Evolutionary conservation across 2,113 vertebrate genomes (phyloP).

Genomic region (Sapajus apella): DNA sequence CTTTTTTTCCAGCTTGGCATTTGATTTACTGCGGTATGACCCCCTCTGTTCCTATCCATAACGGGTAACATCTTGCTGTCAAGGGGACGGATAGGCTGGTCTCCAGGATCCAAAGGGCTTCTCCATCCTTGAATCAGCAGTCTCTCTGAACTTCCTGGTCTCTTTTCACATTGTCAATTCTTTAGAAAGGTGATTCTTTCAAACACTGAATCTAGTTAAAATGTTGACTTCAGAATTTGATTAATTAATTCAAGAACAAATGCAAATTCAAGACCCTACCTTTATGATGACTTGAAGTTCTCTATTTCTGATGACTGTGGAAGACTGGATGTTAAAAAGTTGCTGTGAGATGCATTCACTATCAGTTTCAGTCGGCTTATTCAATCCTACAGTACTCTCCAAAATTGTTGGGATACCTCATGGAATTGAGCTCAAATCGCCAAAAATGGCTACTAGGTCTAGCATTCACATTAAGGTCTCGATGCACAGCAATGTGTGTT

Average conservation of each 20-base stretch:
- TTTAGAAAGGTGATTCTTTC: constrained; percentile 16
- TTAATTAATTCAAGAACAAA: neutral
- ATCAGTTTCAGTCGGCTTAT: neutral
- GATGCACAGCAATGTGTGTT: neutral
- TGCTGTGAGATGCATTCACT: neutral
- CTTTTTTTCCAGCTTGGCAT: neutral
- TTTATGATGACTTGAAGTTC: neutral
- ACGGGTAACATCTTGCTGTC: neutral
- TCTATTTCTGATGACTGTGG: neutral
- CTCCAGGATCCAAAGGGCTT: neutral
- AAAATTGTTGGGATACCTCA: neutral
- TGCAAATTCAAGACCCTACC: neutral
- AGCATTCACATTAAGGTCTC: neutral
- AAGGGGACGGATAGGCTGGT: neutral
- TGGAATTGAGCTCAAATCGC: neutral
- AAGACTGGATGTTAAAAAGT: neutral
- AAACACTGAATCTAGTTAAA: constrained; percentile 50
- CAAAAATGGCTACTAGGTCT: neutral
- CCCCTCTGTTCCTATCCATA: neutral
- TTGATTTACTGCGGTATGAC: neutral
- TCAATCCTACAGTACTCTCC: neutral
- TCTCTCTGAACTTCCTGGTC: neutral
- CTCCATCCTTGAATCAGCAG: neutral
- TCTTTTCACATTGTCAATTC: constrained; percentile 39
- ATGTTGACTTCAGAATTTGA: constrained; percentile 24